Conservation (phyloP, 2,113 vertebrate species). For the Channa argus region DNA sequence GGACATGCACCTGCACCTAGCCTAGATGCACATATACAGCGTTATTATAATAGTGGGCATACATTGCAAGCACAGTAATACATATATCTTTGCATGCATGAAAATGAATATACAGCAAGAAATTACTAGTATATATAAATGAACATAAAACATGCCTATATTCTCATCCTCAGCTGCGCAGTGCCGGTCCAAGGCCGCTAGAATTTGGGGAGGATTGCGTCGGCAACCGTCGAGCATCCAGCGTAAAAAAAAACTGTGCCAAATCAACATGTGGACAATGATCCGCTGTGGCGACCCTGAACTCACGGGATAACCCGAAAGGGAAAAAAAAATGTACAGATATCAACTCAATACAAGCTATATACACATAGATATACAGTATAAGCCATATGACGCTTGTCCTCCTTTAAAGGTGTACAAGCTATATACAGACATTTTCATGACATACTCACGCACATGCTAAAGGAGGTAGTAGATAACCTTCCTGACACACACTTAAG, state of each 20-base stretch:
- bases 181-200: too few relatives aligned
- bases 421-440: conserved; percentile 18
- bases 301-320: not conserved
- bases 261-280: too few relatives aligned
- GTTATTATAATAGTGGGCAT: not conserved
- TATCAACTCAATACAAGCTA: not conserved
- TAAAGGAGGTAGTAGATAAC: conserved; percentile 55
- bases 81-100: conserved; percentile 13
- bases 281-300: too few relatives aligned
- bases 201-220: too few relatives aligned
- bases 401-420: not conserved
- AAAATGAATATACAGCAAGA: not conserved
- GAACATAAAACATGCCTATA: not conserved
- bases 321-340: not conserved
- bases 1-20: not conserved
- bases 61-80: not conserved
- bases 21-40: conserved; percentile 20
- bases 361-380: not conserved
- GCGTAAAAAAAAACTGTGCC: too few relatives aligned
- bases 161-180: too few relatives aligned
- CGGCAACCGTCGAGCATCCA: too few relatives aligned
- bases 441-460: conserved; percentile 28
- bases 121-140: not conserved
- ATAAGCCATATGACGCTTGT: not conserved
- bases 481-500: conserved; percentile 27